Evolutionary conservation across 64 coral and sea anemone species (phyloP).

Genomic region (Platygyra sinensis): DNA sequence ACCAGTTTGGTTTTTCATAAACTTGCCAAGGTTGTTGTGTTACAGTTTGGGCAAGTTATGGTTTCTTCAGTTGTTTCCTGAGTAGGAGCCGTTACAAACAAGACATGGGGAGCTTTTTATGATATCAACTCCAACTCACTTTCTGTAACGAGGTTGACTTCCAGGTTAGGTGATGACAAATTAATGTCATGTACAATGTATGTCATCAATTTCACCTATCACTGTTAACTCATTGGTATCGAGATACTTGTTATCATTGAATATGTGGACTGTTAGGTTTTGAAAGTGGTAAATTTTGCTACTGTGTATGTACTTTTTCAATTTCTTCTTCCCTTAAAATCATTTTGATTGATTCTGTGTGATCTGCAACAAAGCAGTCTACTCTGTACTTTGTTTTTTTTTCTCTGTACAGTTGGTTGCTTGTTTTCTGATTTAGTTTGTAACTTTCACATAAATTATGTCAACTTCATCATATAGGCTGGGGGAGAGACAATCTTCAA

Average conservation of each 20-base stretch:
- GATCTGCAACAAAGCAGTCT: slow-evolving; percentile 58
- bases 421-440: slow-evolving; percentile 47
- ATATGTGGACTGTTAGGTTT: slow-evolving; percentile 40
- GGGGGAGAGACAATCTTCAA: slow-evolving; percentile 16
- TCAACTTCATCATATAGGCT: slow-evolving; percentile 51
- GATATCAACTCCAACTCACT: slow-evolving; percentile 55
- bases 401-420: slow-evolving; percentile 18
- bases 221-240: slow-evolving; percentile 42
- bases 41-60: slow-evolving; percentile 69
- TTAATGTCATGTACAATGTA: slow-evolving; percentile 21
- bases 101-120: slow-evolving; percentile 44
- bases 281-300: slow-evolving; percentile 44
- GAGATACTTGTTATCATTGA: slow-evolving; percentile 55
- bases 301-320: slow-evolving; percentile 31
- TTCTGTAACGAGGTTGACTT: slow-evolving; percentile 29
- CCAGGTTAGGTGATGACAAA: slow-evolving; percentile 9
- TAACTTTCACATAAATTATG: slow-evolving; percentile 50
- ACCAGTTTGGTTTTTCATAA: slow-evolving; percentile 64
- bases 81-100: slow-evolving; percentile 53
- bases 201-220: slow-evolving; percentile 37
- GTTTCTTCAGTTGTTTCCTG: slow-evolving; percentile 46
- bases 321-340: slow-evolving; percentile 60
- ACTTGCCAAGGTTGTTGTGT: slow-evolving; percentile 57
- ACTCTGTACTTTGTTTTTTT: slow-evolving; percentile 49
- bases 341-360: slow-evolving; percentile 61